Percentiles rank a stretch among this genome's conserved stretches.
phyloP scores from a whole-genome alignment of 2,113 vertebrate species.

The Cinclus cinclus region DNA sequence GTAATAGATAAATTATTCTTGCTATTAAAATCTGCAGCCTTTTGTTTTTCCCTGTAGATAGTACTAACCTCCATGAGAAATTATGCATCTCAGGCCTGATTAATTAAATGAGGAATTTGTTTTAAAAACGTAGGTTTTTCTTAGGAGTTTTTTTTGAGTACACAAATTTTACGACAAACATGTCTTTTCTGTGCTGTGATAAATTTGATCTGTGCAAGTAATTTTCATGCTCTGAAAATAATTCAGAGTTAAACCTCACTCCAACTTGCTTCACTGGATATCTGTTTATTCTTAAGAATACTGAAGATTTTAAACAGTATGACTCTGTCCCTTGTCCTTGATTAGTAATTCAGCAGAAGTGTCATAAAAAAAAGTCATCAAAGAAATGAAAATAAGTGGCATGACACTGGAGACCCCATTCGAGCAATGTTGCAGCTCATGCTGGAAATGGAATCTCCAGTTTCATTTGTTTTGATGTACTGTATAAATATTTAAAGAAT shows the following conservation, averaged over 20 bases:
- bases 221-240: slow-evolving; percentile 44
- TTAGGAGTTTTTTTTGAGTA: not conserved
- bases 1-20: not conserved
- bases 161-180: not conserved
- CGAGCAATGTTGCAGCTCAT: slow-evolving; percentile 43
- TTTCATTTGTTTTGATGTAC: slow-evolving; percentile 71
- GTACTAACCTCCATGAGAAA: not conserved
- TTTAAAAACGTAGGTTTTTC: not conserved
- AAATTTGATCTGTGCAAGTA: not conserved
- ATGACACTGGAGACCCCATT: slow-evolving; percentile 56
- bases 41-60: not conserved
- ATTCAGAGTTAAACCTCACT: slow-evolving; percentile 24
- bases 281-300: slow-evolving; percentile 55
- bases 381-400: slow-evolving; percentile 68
- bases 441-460: slow-evolving; percentile 64
- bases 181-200: not conserved
- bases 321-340: slow-evolving; percentile 55
- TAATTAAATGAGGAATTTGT: not conserved
- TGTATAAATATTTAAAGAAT: slow-evolving; percentile 72
- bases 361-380: slow-evolving; percentile 54
- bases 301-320: slow-evolving; percentile 60
- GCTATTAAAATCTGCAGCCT: not conserved
- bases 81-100: not conserved
- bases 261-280: slow-evolving; percentile 41
- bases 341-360: slow-evolving; percentile 63